These are phyloP conservation scores for Odobenus rosmarus DNA, from an alignment of 2,113 vertebrate species.

Conservation along the genomic window DNA sequence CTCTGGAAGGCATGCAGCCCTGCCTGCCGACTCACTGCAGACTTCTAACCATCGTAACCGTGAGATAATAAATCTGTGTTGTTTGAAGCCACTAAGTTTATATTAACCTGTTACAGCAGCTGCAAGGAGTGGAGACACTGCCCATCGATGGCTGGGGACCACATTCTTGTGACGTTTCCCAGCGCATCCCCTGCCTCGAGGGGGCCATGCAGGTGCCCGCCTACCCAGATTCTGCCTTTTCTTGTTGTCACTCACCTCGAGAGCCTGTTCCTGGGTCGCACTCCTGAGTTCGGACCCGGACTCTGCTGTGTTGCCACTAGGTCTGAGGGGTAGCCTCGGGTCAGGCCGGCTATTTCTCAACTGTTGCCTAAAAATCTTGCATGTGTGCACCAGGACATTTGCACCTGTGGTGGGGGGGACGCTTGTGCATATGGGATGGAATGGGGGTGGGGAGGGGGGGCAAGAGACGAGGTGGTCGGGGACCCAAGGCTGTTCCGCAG, in stretches of 20 bases:
- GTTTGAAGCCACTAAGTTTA: background rate
- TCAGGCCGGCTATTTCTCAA: background rate
- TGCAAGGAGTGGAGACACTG: background rate
- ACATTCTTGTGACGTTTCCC: background rate
- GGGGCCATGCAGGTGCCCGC: background rate
- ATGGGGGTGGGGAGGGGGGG: fast-evolving
- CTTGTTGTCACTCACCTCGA: fast-evolving
- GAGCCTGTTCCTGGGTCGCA: background rate
- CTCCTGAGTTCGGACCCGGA: background rate
- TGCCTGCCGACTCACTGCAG: background rate
- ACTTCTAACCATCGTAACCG: background rate
- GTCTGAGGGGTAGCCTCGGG: background rate
- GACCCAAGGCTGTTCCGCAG: background rate
- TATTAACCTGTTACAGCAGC: background rate
- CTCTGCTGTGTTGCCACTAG: background rate
- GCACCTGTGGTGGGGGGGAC: background rate
- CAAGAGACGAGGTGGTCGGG: background rate
- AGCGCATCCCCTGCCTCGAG: no score
- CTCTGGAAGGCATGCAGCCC: background rate
- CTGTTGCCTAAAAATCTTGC: background rate
- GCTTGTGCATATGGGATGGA: background rate
- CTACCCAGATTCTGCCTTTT: background rate
- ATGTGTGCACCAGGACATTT: background rate
- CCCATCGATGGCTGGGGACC: background rate
- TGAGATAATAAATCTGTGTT: background rate